Evolutionary conservation across 2,113 vertebrate species (phyloP), one percentile per base, ranked within the genome.

Genomic region (Phaethon lepturus): DNA sequence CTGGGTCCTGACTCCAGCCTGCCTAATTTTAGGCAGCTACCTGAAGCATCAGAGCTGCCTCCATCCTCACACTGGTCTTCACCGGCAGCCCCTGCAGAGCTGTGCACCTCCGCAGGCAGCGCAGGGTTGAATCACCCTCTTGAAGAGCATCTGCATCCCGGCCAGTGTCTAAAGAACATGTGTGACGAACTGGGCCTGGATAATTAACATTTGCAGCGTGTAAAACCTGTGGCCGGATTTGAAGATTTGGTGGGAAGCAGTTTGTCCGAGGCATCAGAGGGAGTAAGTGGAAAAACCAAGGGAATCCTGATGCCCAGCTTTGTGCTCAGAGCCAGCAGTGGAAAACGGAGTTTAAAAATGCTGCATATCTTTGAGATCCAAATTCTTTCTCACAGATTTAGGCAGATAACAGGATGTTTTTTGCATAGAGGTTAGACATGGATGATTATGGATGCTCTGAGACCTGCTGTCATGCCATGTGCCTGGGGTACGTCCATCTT

Each of bases 391-490:
- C 29, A 77, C 75, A 67, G 64, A 91, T 91, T 86, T 68, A 76
- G 81, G 71, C 89, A 94, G 53, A 64, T 85, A 75, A 76, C 26
- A 66, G 80, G 55, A 66, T 50, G 80, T 66, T 40, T 91, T 97
- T 97, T 96, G 97, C 97, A 96, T 96, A 97, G 97, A 95, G n/a
- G 19, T 73, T 85, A 82, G 55, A 71, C 38, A 82, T 63, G 50
- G 58, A 59, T 89, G 52, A 72, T 58, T 86, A 86, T 58, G 80
- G 69, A 69, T 93, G 67, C 64, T 93, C 79, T 66, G 72, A 85
- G 69, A 87, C 50, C 50, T 87, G 52, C 77, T 93, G 52, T 74
- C 82, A 74, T 26, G 42, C 78, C 6, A 2, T 42, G 56, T 85
- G 68, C 82, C 74, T 42, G 45, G 71, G 52, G 53, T 86, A 35